A percentile compares a stretch with the other conserved stretches of the same genome.
phyloP scores from a whole-genome alignment of 2,797 vertebrate species.

The Bovichtus variegatus region DNA sequence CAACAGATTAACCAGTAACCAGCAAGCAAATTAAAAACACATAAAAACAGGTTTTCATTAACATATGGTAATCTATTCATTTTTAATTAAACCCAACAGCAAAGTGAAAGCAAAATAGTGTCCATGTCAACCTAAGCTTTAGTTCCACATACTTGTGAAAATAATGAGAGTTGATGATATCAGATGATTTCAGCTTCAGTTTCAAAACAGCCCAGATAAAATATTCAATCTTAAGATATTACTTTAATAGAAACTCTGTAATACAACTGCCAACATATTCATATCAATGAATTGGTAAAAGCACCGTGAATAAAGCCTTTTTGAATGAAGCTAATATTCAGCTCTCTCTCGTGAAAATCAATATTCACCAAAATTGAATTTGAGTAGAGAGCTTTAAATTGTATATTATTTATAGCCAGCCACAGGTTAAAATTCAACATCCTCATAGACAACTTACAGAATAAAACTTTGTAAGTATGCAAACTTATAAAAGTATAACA shows the following conservation, averaged over 20 bases:
- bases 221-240: neutral
- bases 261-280: neutral
- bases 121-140: conserved; percentile 2
- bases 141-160: neutral
- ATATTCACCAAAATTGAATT: conserved; percentile 10
- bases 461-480: conserved; percentile 5
- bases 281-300: neutral
- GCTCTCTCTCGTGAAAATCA: neutral
- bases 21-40: conserved; percentile 30
- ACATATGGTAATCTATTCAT: conserved; percentile 41
- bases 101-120: conserved; percentile 30
- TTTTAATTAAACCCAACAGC: conserved; percentile 52
- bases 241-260: neutral
- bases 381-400: neutral
- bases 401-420: neutral
- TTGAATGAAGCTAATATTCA: neutral
- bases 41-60: conserved; percentile 46
- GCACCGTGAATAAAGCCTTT: neutral
- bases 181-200: no score
- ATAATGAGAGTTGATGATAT: neutral
- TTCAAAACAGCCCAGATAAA: neutral
- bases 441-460: neutral
- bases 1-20: conserved; percentile 34
- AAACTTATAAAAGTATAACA: neutral
- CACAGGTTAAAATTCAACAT: no score